These are phyloP conservation scores for Pyrrhopygopsis socrates DNA, from an alignment of 2,888 invertebrate species.

Conservation along the genomic window DNA sequence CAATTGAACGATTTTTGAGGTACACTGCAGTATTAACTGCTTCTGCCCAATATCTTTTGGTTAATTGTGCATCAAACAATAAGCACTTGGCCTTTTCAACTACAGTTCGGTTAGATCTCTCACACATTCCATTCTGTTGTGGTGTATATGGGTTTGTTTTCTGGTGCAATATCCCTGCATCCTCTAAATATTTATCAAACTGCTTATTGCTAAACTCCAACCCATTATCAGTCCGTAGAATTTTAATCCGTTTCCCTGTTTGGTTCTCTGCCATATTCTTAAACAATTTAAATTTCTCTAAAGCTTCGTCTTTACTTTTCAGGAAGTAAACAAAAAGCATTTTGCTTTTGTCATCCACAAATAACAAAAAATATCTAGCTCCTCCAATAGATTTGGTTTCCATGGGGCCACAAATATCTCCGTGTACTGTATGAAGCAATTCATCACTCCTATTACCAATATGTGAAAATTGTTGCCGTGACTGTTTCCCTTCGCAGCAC, in stretches of 20 bases:
- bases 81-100: constrained; percentile 74
- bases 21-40: constrained; percentile 73
- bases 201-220: constrained; percentile 63
- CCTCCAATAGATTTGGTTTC: neutral
- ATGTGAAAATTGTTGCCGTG: neutral
- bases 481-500: constrained; percentile 18
- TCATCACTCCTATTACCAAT: neutral
- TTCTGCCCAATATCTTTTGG: constrained; percentile 79
- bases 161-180: constrained; percentile 73
- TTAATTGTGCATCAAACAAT: constrained; percentile 69
- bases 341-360: neutral
- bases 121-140: constrained; percentile 79
- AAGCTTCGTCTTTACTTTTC: constrained; percentile 64
- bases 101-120: constrained; percentile 68
- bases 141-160: constrained; percentile 76
- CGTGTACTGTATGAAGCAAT: neutral
- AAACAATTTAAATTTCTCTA: constrained; percentile 55
- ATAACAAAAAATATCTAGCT: neutral
- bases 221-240: constrained; percentile 60
- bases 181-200: constrained; percentile 50
- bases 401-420: constrained; percentile 12
- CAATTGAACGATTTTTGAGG: constrained; percentile 60
- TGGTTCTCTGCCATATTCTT: constrained; percentile 61
- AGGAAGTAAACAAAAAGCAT: constrained; percentile 34
- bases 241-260: constrained; percentile 39